Percentiles rank a stretch among this genome's conserved stretches.
These are phyloP conservation scores for Onthophagus taurus DNA, from an alignment of 1,140 invertebrate genomes.

Conservation along the genomic window DNA sequence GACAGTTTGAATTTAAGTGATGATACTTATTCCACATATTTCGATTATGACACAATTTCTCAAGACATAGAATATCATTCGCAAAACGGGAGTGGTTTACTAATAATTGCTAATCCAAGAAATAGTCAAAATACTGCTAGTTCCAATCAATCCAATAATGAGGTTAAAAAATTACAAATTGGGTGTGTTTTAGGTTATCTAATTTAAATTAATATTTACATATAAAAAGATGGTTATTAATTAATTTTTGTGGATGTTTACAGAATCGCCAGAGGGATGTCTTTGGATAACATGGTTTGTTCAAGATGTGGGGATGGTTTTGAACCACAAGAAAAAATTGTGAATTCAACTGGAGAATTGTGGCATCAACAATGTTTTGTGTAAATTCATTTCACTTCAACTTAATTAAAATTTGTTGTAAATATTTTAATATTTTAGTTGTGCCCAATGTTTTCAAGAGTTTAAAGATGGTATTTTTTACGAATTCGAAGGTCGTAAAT, in stretches of 20 bases:
- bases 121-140: neutral
- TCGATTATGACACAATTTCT: conserved; percentile 6
- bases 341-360: conserved; percentile 95
- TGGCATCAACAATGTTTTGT: conserved; percentile 99
- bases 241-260: conserved; percentile 28
- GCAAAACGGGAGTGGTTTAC: neutral
- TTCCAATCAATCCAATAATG: conserved; percentile 5
- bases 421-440: conserved; percentile 51
- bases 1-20: conserved; percentile 7
- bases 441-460: conserved; percentile 96
- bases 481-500: conserved; percentile 98
- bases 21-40: neutral
- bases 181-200: neutral
- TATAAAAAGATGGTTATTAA: neutral
- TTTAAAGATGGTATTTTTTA: conserved; percentile 98
- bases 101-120: conserved; percentile 2
- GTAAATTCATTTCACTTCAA: conserved; percentile 53
- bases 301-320: conserved; percentile 91
- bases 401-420: conserved; percentile 1
- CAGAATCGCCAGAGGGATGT: conserved; percentile 65
- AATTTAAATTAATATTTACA: neutral
- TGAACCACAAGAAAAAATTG: conserved; percentile 93
- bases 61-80: neutral
- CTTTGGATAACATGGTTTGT: conserved; percentile 83
- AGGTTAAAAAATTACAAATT: conserved; percentile 5